phyloP scores from a whole-genome alignment of 2,888 invertebrate species.

The Diogma glabrata region DNA sequence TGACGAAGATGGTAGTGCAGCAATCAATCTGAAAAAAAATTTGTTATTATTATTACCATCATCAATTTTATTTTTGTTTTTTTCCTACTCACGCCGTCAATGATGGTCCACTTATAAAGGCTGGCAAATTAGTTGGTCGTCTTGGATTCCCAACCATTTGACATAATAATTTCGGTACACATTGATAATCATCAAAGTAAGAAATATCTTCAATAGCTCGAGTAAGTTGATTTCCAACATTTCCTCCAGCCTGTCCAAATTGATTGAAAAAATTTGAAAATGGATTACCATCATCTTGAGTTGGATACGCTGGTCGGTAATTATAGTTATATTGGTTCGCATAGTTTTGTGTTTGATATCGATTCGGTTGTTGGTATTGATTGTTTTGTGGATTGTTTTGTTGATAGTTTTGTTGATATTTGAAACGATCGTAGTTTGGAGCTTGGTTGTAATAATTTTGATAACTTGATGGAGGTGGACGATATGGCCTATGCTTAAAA shows the following conservation, averaged over 20 bases:
- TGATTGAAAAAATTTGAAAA: neutral
- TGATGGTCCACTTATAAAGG: constrained; percentile 33
- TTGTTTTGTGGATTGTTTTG: neutral
- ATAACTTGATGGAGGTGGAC: neutral
- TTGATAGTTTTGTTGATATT: neutral
- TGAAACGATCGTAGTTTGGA: neutral
- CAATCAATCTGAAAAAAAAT: constrained; percentile 20
- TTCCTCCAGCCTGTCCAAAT: constrained; percentile 18
- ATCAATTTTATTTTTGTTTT: neutral
- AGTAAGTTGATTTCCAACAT: constrained; percentile 32
- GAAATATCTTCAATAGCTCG: constrained; percentile 48
- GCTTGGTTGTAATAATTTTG: neutral
- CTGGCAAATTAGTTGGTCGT: constrained; percentile 32
- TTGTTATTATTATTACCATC: neutral
- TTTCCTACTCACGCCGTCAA: constrained; percentile 32
- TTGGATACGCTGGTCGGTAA: neutral
- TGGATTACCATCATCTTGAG: neutral
- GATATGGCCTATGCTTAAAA: neutral
- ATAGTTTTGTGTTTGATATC: constrained; percentile 9
- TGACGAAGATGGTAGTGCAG: constrained; percentile 32
- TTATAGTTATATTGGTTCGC: neutral
- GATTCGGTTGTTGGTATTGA: neutral
- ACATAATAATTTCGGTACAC: constrained; percentile 68
- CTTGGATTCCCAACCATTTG: constrained; percentile 52
- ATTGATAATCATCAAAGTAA: constrained; percentile 63